Evolutionary conservation across 2,797 vertebrate species (phyloP), one percentile per base, ranked within the genome.

Genomic region (Trichosurus vulpecula): DNA sequence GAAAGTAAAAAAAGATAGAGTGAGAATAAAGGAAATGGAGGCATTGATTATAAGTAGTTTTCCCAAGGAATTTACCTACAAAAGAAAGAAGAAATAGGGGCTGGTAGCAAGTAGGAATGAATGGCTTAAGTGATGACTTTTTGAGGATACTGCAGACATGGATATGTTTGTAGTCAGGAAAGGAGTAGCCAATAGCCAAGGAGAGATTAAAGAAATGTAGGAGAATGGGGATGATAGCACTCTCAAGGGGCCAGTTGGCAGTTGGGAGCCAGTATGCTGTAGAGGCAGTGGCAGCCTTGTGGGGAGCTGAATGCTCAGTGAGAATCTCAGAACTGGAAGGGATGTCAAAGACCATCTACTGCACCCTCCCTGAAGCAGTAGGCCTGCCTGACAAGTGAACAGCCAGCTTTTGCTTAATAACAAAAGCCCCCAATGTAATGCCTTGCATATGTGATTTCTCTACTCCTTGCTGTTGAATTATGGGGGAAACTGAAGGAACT

Each of bases 401-500:
- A n/a, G n/a, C n/a, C n/a, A n/a, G n/a, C n/a, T n/a, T n/a, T n/a
- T n/a, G n/a, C n/a, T n/a, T n/a, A n/a, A n/a, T n/a, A n/a, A n/a
- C n/a, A n/a, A n/a, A n/a, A n/a, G n/a, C n/a, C n/a, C n/a, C n/a
- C n/a, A n/a, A n/a, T n/a, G n/a, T n/a, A n/a, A n/a, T n/a, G n/a
- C n/a, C n/a, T n/a, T n/a, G n/a, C n/a, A n/a, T n/a, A n/a, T n/a
- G 55, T 56, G 61, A 81, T 89, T 41, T 52, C 94, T 55, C 61
- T 93, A 90, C 92, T 96, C 92, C 92, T 96, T 54, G 53, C 97
- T 96, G 97, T 47, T 97, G 97, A 97, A 99, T 97, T n/a, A 99
- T 99, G 99, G 99, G 99, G 94, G 99, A 99, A 92, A 99, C 99
- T 22, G 99, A 99, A 98, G 99, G 99, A 89, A 99, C 99, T 0